These are phyloP conservation scores for Circaetus gallicus DNA, from an alignment of 2,113 vertebrate species.

Conservation along the genomic window DNA sequence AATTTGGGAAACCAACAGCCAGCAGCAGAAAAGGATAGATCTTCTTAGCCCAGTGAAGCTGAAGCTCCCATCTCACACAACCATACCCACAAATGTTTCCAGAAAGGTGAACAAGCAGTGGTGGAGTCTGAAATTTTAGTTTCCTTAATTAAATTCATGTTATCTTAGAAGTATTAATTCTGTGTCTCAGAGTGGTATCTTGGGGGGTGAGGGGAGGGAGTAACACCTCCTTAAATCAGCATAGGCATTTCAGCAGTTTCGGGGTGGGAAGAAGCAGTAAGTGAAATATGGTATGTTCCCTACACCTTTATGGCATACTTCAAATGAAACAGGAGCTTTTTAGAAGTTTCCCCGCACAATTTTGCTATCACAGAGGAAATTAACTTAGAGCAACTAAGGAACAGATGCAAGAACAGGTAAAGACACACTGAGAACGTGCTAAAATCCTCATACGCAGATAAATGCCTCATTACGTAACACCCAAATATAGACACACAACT, in stretches of 20 bases:
- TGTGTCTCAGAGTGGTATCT: not conserved
- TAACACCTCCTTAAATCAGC: not conserved
- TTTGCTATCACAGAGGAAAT: not conserved
- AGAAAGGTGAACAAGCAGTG: not conserved
- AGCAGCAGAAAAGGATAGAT: not conserved
- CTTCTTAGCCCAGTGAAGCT: not conserved
- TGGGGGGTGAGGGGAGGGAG: not conserved
- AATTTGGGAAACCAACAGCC: not conserved
- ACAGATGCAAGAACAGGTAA: not conserved
- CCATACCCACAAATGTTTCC: not conserved
- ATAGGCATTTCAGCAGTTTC: not conserved
- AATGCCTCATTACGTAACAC: not conserved
- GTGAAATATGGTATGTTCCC: not conserved
- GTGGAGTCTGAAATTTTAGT: not conserved
- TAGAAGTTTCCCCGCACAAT: not conserved
- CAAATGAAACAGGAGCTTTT: not conserved
- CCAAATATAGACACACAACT: not conserved
- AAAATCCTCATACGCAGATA: not conserved
- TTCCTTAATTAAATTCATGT: not conserved
- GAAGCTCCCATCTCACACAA: not conserved
- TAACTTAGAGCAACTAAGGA: not conserved
- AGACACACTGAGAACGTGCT: not conserved
- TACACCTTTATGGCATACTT: not conserved
- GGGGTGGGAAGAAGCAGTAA: not conserved
- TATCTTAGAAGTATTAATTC: not conserved